Evolutionary conservation across 2,113 vertebrate genomes (phyloP).

Genomic region (Alaudala cheleensis): DNA sequence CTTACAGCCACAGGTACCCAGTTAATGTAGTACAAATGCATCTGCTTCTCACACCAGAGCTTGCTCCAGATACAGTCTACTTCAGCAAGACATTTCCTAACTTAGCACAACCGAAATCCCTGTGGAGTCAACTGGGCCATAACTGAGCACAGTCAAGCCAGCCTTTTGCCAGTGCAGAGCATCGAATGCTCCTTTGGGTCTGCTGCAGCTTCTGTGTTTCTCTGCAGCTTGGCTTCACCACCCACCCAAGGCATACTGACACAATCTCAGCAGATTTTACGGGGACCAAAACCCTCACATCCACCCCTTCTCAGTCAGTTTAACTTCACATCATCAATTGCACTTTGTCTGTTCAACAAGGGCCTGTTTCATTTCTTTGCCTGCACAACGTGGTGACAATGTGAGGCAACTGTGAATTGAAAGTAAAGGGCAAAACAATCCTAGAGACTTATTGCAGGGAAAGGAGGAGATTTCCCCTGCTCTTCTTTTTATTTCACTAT

Average conservation of each 20-base stretch:
- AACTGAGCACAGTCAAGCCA: rapidly evolving
- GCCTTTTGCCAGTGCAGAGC: not conserved
- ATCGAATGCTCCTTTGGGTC: rapidly evolving
- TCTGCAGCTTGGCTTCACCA: not conserved
- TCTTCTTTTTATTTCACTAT: not conserved
- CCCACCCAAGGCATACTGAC: too few relatives aligned
- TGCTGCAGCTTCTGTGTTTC: not conserved
- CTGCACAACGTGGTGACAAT: rapidly evolving
- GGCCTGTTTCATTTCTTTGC: not conserved
- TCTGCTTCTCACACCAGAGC: not conserved
- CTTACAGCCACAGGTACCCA: not conserved
- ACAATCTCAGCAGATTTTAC: not conserved
- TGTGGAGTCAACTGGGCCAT: not conserved
- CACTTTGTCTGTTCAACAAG: not conserved
- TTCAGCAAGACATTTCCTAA: not conserved
- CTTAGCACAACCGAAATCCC: not conserved
- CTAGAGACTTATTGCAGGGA: not conserved
- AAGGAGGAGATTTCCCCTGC: not conserved
- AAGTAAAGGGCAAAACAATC: not conserved
- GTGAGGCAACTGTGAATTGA: not conserved
- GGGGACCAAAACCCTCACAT: not conserved
- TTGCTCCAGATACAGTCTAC: not conserved
- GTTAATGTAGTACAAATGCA: rapidly evolving
- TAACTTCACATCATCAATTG: not conserved
- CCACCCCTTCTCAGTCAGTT: not conserved